Conservation (phyloP, 2,113 vertebrate genomes). For the Felis chaus region DNA sequence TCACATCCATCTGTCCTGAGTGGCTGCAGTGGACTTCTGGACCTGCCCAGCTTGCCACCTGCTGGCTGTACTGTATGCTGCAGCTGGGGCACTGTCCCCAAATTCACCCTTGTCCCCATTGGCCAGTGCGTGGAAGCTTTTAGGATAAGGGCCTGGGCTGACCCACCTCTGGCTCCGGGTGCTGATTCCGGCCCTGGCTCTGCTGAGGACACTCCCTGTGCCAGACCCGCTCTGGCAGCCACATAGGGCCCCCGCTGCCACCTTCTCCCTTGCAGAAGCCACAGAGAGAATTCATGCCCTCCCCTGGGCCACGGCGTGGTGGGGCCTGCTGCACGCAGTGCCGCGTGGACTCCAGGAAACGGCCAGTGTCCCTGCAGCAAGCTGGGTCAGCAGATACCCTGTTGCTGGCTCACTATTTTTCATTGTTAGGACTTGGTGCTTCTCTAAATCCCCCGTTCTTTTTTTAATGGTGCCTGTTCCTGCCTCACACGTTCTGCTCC, state of each 20-base stretch:
- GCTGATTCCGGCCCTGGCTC: not conserved
- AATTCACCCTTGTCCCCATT: not conserved
- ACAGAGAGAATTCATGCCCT: too few relatives aligned
- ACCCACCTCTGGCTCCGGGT: too few relatives aligned
- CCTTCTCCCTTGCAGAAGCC: not conserved
- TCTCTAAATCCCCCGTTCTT: not conserved
- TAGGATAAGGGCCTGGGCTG: not conserved
- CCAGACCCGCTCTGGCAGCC: not conserved
- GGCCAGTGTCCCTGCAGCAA: too few relatives aligned
- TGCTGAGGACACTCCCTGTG: not conserved
- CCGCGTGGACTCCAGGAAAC: not conserved
- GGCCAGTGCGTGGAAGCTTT: not conserved
- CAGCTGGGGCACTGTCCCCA: not conserved
- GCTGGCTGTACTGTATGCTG: not conserved
- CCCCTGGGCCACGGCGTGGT: accelerated
- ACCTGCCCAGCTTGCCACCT: not conserved
- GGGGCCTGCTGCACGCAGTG: too few relatives aligned
- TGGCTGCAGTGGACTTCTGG: not conserved
- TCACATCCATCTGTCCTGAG: too few relatives aligned
- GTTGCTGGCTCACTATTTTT: accelerated
- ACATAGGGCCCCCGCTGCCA: not conserved
- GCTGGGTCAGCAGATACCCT: not conserved
- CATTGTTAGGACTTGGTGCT: not conserved
- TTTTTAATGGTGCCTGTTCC: not conserved
- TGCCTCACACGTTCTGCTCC: not conserved